Evolutionary conservation across 2,113 vertebrate genomes (phyloP), one percentile per base, ranked within the genome.

Genomic region (Myrmophylax atrothorax): DNA sequence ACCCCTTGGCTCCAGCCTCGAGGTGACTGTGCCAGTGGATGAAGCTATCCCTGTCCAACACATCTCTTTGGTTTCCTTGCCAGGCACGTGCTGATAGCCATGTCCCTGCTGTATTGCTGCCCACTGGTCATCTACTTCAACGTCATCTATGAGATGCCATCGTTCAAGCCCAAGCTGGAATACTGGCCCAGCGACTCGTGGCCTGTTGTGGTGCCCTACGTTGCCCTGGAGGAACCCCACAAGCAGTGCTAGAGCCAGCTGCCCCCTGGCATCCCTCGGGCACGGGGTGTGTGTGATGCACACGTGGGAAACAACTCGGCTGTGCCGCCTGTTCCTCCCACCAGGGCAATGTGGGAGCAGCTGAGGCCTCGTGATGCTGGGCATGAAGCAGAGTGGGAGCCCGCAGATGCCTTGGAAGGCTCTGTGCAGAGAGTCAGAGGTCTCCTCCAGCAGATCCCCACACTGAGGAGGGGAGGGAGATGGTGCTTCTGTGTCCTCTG

Each of bases 51-150:
- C 3, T 62, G 20, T 22, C 81, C 92, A 70, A 90, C 26, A 5
- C 7, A 3, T 0, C 3, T 2, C 40, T 42, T 15, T 67, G 16
- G 42, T 56, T 50, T 47, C 73, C 89, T 37, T 53, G 14, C 17
- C 96, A 99, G 99, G 99, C 99, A 99, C 5, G 98, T 99, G 60
- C 97, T 99, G 90, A 99, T 99, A 73, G 98, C 98, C 92, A 33
- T 99, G 29, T 98, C 99, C 23, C 98, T 99, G 35, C 98, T 98
- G 4, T 98, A 99, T 6, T 98, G 87, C 80, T 98, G 96, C 52
- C 99, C 98, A 0, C 89, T 98, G 38, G 96, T 99, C 72, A 98
- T 98, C 50, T 98, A 98, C 97, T 96, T 99, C 38, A 98, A 99
- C 0, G 97, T 98, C 87, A 83, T 0, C 50, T 97, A 98, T 0